Base-by-base conservation (phyloP, 2,797 vertebrate genomes). In the Pseudomugil gertrudae region DNA sequence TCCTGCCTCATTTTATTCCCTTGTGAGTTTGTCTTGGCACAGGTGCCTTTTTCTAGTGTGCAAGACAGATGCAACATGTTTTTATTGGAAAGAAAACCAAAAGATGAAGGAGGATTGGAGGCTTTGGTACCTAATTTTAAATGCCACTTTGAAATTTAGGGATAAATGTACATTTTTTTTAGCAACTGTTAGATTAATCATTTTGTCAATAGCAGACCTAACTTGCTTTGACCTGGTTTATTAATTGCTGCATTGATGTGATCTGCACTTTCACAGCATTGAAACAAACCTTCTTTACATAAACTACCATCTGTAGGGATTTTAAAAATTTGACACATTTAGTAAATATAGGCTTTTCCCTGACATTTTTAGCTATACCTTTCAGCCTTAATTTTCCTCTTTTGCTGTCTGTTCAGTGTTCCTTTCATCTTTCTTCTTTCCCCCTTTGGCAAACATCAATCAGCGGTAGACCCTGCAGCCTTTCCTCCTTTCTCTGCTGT, bases 401-500 rank as follows among this genome's bases (percentile, higher is more conserved):
- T 24, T 27, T n/a, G 14, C 50, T 74, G 48, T 65, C 48, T 57
- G 35, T 10, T 43, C 5, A 47, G 29, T 80, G 21, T 79, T n/a
- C 74, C 59, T 45, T 14, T 70, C 17, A 0, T 65, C 66, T 21
- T 47, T 45, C 29, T 40, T 51, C 48, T 24, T 17, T 36, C 32
- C 26, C 5, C 68, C 62, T 53, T 73, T 33, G 17, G 24, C 51
- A 75, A 62, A 63, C 69, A 84, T 87, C 80, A 83, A 69, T 89
- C 83, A 81, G 58, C 62, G 57, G 27, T 3, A 40, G 61, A 9
- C 78, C 86, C 75, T 54, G 82, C 70, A 86, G 84, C 69, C 74
- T 81, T 84, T 80, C 68, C 74, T 66, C 81, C 79, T 81, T 78
- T 72, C 76, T 80, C 55, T 38, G 11, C 69, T 79, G 81, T 85